Conservation (phyloP, 2,888 invertebrate genomes). For the Fragum fragum region DNA sequence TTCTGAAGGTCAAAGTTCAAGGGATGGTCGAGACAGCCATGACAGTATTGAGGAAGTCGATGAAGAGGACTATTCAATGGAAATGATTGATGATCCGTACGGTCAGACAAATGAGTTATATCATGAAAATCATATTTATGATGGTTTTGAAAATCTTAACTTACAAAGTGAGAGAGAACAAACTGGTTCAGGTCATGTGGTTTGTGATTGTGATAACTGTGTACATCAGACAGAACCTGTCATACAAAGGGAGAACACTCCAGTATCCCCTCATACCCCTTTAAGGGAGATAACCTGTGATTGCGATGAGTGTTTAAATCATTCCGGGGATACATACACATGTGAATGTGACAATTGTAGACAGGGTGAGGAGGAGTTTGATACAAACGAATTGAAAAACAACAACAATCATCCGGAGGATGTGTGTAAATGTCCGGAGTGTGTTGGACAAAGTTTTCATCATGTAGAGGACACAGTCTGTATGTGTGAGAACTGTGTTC, state of each 20-base stretch:
- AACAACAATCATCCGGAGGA: constrained; percentile 49
- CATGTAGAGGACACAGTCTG: constrained; percentile 22
- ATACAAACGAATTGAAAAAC: not conserved
- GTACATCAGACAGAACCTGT: constrained; percentile 62
- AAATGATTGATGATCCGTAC: not conserved
- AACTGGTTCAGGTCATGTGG: constrained; percentile 48
- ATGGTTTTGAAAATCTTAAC: not conserved
- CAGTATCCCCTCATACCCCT: constrained; percentile 12
- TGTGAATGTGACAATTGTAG: constrained; percentile 62
- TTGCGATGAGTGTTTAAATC: constrained; percentile 59
- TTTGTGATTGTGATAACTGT: constrained; percentile 65
- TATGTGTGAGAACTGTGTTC: constrained; percentile 36
- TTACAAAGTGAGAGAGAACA: constrained; percentile 21
- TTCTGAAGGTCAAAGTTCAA: constrained; percentile 27
- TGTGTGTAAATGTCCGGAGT: constrained; percentile 50
- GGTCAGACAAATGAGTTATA: not conserved
- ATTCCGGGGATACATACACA: constrained; percentile 47
- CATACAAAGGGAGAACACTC: constrained; percentile 32
- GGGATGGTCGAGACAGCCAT: constrained; percentile 17
- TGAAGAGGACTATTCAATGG: constrained; percentile 23
- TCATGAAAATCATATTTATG: not conserved
- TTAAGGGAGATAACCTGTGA: constrained; percentile 58
- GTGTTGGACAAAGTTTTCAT: constrained; percentile 25
- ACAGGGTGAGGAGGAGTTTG: not conserved
- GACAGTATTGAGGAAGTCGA: constrained; percentile 11